Conservation (phyloP, 2,888 invertebrate species). For the Drosophila percnosoma region DNA sequence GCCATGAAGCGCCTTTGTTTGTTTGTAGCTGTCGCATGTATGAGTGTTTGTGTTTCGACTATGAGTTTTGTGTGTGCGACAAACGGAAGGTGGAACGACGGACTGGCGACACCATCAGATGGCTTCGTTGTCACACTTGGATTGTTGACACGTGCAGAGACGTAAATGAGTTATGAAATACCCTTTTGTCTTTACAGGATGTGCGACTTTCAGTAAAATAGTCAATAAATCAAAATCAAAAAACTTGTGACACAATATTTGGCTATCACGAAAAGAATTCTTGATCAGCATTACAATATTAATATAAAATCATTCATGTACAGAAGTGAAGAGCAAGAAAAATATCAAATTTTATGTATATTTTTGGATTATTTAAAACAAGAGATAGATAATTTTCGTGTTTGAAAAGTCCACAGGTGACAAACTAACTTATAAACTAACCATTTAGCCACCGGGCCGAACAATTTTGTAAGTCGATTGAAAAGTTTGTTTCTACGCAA, state of each 20-base stretch:
- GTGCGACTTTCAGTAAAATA: constrained; percentile 16
- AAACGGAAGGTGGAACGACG: constrained; percentile 56
- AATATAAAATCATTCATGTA: neutral
- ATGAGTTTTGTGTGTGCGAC: constrained; percentile 47
- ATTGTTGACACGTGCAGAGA: constrained; percentile 67
- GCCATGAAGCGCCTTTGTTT: constrained; percentile 60
- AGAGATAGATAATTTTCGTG: neutral
- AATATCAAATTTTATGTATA: neutral
- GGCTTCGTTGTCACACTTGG: constrained; percentile 66
- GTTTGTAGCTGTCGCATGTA: constrained; percentile 44
- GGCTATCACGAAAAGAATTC: neutral
- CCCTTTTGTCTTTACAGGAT: constrained; percentile 15
- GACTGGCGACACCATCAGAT: constrained; percentile 39
- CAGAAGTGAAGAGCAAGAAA: too few relatives aligned
- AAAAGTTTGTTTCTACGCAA: neutral
- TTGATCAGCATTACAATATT: neutral
- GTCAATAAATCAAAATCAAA: constrained; percentile 55
- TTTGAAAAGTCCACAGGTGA: neutral
- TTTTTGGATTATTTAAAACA: neutral
- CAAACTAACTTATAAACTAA: neutral
- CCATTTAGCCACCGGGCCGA: neutral
- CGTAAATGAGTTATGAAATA: constrained; percentile 69
- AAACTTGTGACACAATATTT: constrained; percentile 33
- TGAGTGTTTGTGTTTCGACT: constrained; percentile 10
- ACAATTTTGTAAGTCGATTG: neutral